Conservation (phyloP, 2,888 invertebrate species). For the Lithophane leautieri region DNA sequence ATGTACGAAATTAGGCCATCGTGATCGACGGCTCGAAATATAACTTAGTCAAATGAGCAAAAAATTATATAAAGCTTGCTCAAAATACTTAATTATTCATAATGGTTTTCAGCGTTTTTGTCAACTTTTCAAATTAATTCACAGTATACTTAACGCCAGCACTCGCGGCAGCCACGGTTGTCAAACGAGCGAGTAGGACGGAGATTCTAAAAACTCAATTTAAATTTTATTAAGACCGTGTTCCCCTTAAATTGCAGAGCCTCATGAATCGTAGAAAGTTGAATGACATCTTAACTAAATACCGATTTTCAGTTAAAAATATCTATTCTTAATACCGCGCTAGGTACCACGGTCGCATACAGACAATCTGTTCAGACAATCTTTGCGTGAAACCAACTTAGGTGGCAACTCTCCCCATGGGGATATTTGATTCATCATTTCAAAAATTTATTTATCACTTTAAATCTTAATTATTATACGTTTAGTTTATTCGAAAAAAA, state of each 20-base stretch:
- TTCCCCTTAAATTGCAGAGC: no score
- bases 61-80: slow-evolving; percentile 30
- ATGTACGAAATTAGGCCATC: slow-evolving; percentile 31
- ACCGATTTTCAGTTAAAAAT: no score
- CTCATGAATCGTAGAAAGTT: not conserved
- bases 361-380: no score
- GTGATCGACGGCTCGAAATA: slow-evolving; percentile 1
- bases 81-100: slow-evolving; percentile 22
- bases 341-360: no score
- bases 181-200: not conserved
- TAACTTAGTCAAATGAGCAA: slow-evolving; percentile 46
- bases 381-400: no score
- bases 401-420: no score
- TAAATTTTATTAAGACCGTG: not conserved
- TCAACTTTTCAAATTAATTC: slow-evolving; percentile 26
- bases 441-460: not conserved
- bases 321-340: no score
- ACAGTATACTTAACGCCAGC: slow-evolving; percentile 3
- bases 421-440: not conserved
- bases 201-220: not conserved
- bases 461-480: not conserved
- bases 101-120: slow-evolving; percentile 14
- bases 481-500: no score
- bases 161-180: not conserved
- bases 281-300: no score